Evolutionary conservation across 2,113 vertebrate species (phyloP).

Genomic region (Pelecanus crispus): DNA sequence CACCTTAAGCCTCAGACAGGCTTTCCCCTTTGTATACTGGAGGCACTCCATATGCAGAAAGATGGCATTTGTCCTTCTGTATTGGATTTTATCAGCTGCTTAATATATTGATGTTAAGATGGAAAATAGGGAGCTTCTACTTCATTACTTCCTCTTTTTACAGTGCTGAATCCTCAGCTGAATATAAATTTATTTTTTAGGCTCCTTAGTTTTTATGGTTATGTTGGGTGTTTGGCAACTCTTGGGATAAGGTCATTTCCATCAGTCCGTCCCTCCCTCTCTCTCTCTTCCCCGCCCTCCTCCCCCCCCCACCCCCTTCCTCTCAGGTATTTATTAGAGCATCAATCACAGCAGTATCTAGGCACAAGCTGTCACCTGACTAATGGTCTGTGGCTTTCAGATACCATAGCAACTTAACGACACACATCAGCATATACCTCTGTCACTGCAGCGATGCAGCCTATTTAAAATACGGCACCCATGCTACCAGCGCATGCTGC

Average conservation of each 20-base stretch:
- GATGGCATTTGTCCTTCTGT: not conserved
- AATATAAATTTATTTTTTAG: not conserved
- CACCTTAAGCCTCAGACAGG: not conserved
- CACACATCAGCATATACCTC: not conserved
- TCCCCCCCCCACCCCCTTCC: too few species aligned
- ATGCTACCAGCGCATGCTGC: fast-evolving
- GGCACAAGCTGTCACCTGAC: not conserved
- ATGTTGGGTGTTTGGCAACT: not conserved
- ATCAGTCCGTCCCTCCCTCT: not conserved
- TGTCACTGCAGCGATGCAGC: not conserved
- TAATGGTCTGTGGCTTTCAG: not conserved
- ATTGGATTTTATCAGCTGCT: not conserved
- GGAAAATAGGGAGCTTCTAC: not conserved
- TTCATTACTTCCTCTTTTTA: not conserved
- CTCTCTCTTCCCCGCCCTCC: too few species aligned
- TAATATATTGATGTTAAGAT: not conserved
- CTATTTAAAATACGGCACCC: not conserved
- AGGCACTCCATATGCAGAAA: not conserved
- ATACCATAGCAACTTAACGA: not conserved
- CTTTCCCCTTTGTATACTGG: not conserved
- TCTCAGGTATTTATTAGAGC: not conserved
- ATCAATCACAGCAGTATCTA: not conserved
- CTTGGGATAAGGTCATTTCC: not conserved
- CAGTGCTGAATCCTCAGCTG: not conserved
- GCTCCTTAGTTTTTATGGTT: not conserved